Evolutionary conservation across 2,113 vertebrate genomes (phyloP).

Genomic region (Ascaphus truei): DNA sequence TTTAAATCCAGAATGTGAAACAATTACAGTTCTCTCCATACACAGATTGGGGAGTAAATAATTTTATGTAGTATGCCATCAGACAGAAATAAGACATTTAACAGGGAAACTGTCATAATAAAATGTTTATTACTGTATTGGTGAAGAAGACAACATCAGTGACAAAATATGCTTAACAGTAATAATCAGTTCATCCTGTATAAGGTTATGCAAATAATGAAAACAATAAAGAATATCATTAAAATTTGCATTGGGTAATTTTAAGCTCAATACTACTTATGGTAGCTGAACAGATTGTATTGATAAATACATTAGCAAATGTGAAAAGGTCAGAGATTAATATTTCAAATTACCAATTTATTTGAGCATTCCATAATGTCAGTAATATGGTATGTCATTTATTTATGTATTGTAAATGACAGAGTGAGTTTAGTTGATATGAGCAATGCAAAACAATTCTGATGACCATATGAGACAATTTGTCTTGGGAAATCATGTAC

Average conservation of each 20-base stretch:
- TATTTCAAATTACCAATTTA: not conserved
- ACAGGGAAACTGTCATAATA: not conserved
- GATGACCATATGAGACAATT: too few relatives aligned
- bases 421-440: too few relatives aligned
- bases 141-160: not conserved
- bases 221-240: not conserved
- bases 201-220: too few relatives aligned
- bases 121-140: not conserved
- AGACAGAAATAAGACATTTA: not conserved
- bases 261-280: not conserved
- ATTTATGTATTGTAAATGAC: too few relatives aligned
- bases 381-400: not conserved
- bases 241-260: too few relatives aligned
- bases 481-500: too few relatives aligned
- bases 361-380: not conserved
- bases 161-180: too few relatives aligned
- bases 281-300: not conserved
- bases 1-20: slow-evolving; percentile 37
- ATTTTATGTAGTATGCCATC: not conserved
- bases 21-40: not conserved
- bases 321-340: not conserved
- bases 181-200: too few relatives aligned
- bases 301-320: not conserved
- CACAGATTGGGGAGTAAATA: not conserved
- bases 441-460: too few relatives aligned